A percentile compares a stretch with the other conserved stretches of the same genome.
These are phyloP conservation scores for Carposina sasakii DNA, from an alignment of 1,140 invertebrate species.

Conservation along the genomic window DNA sequence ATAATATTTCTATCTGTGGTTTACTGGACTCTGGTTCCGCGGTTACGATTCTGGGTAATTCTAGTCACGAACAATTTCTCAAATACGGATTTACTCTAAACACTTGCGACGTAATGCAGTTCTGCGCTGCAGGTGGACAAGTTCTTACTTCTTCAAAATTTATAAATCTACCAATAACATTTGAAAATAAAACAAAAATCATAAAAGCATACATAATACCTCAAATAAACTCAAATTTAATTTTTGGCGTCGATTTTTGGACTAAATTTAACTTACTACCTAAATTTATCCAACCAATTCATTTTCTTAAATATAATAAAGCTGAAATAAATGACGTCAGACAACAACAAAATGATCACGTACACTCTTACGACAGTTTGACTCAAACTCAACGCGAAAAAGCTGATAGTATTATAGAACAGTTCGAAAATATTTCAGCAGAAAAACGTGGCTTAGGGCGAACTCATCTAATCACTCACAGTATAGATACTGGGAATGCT, in stretches of 20 bases:
- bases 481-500: constrained; percentile 9
- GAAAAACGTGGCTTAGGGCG: constrained; percentile 6
- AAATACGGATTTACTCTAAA: not conserved
- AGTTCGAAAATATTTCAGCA: not conserved
- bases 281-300: constrained; percentile 6
- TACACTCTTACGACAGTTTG: constrained; percentile 9
- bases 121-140: constrained; percentile 20
- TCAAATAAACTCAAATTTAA: constrained; percentile 10
- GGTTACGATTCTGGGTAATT: constrained; percentile 20
- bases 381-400: not conserved
- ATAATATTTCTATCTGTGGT: constrained; percentile 6
- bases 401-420: not conserved
- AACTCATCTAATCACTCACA: constrained; percentile 8
- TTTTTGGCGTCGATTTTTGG: constrained; percentile 17
- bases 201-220: constrained; percentile 20
- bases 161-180: constrained; percentile 18
- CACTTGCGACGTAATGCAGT: not conserved
- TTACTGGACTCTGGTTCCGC: constrained; percentile 23
- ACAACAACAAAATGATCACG: not conserved
- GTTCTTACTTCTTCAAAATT: constrained; percentile 9
- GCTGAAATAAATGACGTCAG: not conserved
- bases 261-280: constrained; percentile 14
- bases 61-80: constrained; percentile 10
- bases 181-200: constrained; percentile 28
- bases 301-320: not conserved